phyloP scores from a whole-genome alignment of 2,797 vertebrate species.

The Sarcophilus harrisii region DNA sequence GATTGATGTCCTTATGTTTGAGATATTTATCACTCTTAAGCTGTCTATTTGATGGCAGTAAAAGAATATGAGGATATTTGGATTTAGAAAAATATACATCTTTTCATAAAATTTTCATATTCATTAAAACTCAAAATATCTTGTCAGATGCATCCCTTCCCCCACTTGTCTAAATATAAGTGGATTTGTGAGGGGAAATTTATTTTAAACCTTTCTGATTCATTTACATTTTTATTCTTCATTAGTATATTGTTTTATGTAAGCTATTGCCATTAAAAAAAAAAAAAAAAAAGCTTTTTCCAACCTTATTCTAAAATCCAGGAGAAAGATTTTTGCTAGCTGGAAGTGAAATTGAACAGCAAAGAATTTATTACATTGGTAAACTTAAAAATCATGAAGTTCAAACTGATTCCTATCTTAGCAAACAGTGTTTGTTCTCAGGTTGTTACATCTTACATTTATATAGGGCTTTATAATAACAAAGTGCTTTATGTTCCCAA shows the following conservation, averaged over 20 bases:
- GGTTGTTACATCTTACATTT: background rate
- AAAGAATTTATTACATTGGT: constrained; percentile 44
- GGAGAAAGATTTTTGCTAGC: constrained; percentile 54
- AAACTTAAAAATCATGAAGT: constrained; percentile 47
- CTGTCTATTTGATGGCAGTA: constrained; percentile 45
- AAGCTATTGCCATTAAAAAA: constrained; percentile 53
- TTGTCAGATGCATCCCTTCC: constrained; percentile 38
- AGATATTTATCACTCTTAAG: constrained; percentile 28
- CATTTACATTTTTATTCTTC: constrained; percentile 59
- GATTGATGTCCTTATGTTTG: constrained; percentile 40
- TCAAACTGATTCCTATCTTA: constrained; percentile 34
- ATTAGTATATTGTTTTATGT: constrained; percentile 61
- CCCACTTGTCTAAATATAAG: constrained; percentile 40
- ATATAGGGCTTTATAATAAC: background rate
- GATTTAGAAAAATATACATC: constrained; percentile 45
- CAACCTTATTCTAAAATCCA: constrained; percentile 53
- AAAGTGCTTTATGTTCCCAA: constrained; percentile 10
- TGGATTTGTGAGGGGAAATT: constrained; percentile 62
- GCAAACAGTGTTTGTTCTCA: constrained; percentile 38
- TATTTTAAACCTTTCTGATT: constrained; percentile 59
- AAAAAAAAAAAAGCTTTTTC: constrained; percentile 59
- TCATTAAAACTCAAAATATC: constrained; percentile 58
- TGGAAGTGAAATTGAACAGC: constrained; percentile 56
- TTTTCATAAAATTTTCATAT: constrained; percentile 53
- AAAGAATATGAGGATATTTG: constrained; percentile 19